Conservation (phyloP, 2,888 invertebrate species). For the Nymphalis polychloros region DNA sequence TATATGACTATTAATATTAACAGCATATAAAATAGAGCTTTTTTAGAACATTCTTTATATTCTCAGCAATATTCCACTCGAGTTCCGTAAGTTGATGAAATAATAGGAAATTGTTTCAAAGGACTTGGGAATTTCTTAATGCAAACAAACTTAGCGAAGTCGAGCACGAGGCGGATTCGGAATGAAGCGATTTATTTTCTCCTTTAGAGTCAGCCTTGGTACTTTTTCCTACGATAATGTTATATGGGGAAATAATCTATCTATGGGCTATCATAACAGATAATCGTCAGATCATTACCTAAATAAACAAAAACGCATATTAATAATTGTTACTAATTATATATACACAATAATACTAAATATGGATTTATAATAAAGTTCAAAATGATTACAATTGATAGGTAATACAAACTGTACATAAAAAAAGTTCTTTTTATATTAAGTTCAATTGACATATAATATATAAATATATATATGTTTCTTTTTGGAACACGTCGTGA, state of each 20-base stretch:
- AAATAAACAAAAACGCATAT: too few relatives aligned
- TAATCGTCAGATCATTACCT: too few relatives aligned
- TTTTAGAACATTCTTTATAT: constrained; percentile 16
- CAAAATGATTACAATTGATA: too few relatives aligned
- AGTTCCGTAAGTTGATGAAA: constrained; percentile 27
- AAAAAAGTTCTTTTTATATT: too few relatives aligned
- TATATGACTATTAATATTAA: not conserved
- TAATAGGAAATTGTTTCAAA: constrained; percentile 34
- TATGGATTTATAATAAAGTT: too few relatives aligned
- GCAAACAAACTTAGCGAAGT: constrained; percentile 23
- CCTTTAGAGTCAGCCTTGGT: constrained; percentile 11
- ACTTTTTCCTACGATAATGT: constrained; percentile 5
- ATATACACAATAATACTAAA: too few relatives aligned
- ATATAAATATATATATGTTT: too few relatives aligned
- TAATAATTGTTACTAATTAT: too few relatives aligned
- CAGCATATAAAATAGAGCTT: not conserved
- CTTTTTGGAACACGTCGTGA: too few relatives aligned
- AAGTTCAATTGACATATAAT: too few relatives aligned
- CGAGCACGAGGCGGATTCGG: constrained; percentile 15
- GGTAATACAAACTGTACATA: too few relatives aligned
- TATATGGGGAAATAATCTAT: not conserved
- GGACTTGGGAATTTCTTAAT: constrained; percentile 20
- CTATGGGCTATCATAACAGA: too few relatives aligned
- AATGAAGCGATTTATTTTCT: constrained; percentile 20
- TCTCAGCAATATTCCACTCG: constrained; percentile 14